Percentiles rank a stretch among this genome's conserved stretches.
Evolutionary conservation across 2,113 vertebrate species (phyloP).

Genomic region (Serinus canaria): DNA sequence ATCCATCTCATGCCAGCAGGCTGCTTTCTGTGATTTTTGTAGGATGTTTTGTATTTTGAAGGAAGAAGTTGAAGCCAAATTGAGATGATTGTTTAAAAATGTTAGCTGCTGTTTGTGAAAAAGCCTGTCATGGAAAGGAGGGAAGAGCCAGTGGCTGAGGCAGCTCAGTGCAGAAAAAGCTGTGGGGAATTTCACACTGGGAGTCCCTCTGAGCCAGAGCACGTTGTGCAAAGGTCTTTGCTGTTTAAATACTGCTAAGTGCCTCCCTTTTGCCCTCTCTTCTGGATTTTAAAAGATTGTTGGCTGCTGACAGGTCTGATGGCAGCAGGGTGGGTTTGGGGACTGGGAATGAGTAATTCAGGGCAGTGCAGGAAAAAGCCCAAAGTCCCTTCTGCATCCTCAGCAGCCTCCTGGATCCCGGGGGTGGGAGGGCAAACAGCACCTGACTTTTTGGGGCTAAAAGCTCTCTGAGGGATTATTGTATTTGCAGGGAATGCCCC

Average conservation of each 20-base stretch:
- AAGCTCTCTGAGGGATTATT: neutral
- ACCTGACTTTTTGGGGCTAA: fast-evolving
- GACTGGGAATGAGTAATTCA: fast-evolving
- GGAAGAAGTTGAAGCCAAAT: neutral
- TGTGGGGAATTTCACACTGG: neutral
- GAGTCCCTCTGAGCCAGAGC: neutral
- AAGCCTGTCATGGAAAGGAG: neutral
- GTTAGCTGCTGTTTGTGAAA: neutral
- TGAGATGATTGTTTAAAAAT: neutral
- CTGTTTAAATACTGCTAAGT: fast-evolving
- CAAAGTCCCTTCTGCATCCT: fast-evolving
- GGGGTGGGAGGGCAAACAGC: fast-evolving
- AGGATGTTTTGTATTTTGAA: neutral
- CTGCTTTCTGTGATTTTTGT: neutral
- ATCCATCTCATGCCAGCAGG: neutral
- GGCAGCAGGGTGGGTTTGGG: neutral
- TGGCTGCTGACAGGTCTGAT: fast-evolving
- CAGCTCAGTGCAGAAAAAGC: neutral
- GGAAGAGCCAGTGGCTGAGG: neutral
- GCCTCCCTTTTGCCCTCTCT: neutral
- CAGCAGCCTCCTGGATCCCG: fast-evolving
- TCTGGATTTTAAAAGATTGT: fast-evolving
- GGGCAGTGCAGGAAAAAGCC: fast-evolving
- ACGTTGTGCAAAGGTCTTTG: neutral
- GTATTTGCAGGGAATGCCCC: too few relatives aligned